These are phyloP conservation scores for Clarias macrocephalus DNA, from an alignment of 2,113 vertebrate genomes.

Conservation along the genomic window DNA sequence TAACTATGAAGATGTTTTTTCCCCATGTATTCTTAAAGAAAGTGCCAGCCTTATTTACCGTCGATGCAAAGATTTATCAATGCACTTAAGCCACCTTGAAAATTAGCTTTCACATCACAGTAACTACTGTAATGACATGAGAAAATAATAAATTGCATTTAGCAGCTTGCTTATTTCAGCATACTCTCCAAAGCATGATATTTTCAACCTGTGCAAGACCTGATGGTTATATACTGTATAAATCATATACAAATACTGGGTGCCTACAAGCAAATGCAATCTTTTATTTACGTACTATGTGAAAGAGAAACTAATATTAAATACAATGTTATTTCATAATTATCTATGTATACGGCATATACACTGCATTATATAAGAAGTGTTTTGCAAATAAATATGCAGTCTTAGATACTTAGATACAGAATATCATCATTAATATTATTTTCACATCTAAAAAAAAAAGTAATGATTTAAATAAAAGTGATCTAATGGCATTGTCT, in stretches of 20 bases:
- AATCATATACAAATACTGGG: conserved; percentile 33
- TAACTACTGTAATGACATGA: conserved; percentile 17
- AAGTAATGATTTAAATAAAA: conserved; percentile 30
- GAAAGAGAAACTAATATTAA: neutral
- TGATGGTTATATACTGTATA: conserved; percentile 15
- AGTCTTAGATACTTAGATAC: neutral
- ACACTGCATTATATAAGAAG: neutral
- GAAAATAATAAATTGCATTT: conserved; percentile 31
- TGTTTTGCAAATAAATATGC: neutral
- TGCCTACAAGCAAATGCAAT: neutral
- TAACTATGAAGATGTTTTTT: neutral
- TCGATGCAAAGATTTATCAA: conserved; percentile 8
- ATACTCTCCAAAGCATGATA: neutral
- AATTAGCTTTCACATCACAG: conserved; percentile 20
- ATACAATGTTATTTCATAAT: neutral
- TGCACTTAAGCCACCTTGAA: conserved; percentile 26
- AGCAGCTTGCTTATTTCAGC: conserved; percentile 43
- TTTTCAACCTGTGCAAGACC: conserved; percentile 18
- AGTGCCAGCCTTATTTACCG: neutral
- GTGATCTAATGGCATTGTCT: conserved; percentile 23
- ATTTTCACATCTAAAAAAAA: neutral
- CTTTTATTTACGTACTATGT: neutral
- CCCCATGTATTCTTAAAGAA: neutral
- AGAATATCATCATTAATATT: neutral
- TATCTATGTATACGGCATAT: neutral